Evolutionary conservation across 2,888 invertebrate species (phyloP), one percentile per base, ranked within the genome.

Genomic region (Sussaba pulchella): DNA sequence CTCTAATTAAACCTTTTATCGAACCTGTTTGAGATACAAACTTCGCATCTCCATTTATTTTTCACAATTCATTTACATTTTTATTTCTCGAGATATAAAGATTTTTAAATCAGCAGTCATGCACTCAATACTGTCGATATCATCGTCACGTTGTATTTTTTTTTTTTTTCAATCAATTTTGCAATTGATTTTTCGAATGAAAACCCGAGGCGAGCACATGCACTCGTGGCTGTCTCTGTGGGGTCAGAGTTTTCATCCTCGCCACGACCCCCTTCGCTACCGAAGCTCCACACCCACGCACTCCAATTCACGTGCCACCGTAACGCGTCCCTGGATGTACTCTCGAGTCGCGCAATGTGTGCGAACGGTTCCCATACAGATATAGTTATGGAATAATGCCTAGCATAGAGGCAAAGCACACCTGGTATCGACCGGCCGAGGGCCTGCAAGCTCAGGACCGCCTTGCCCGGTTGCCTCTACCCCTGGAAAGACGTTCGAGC

Each of bases 381-480:
- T 73, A 63, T 73, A 59, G 54, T 26, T 72, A 26, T 36, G 17
- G 43, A 47, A 64, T 73, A 67, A 66, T 36, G 39, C n/a, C n/a
- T n/a, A n/a, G 31, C 78, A 61, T 26, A 50, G 66, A 52, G 19
- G 17, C 45, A 50, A 78, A 78, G 69, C 57, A 57, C 73, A 78
- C 73, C 78, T 78, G 78, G 57, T 78, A 78, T 78, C 78, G 78
- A 78, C 73, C 73, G 63, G 36, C 10, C 54, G 52, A 26, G 41
- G 47, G 57, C 10, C 61, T 36, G 67, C 57, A 59, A 73, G 67
- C 67, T 72, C 78, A 31, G 39, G 14, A 57, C 50, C 71, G 59
- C 43, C 21, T 24, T 52, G 66, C 59, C 61, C 21, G 50, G 41
- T 41, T 36, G 54, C 14, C 9, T 67, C 31, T 17, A 59, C 36